phyloP scores from a whole-genome alignment of 2,113 vertebrate species.

The Stigmatopora nigra region DNA sequence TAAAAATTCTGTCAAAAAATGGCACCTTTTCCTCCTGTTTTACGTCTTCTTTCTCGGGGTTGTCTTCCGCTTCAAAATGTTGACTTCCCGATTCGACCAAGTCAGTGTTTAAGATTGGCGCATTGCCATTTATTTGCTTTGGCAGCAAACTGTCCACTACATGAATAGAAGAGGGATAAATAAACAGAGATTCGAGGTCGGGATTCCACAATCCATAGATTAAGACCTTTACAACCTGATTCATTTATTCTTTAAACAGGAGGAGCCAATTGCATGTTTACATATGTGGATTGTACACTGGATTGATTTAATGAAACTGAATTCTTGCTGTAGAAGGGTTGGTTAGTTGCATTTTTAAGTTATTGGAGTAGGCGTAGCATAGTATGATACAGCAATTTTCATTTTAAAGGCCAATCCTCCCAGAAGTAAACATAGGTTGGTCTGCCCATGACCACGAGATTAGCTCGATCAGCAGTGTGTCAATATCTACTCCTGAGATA shows the following conservation, averaged over 20 bases:
- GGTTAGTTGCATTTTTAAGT: not conserved
- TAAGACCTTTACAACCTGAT: not conserved
- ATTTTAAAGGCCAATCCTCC: not conserved
- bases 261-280: not conserved
- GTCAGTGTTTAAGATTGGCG: slow-evolving; percentile 46
- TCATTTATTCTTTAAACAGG: not conserved
- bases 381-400: not conserved
- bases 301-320: not conserved
- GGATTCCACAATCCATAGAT: not conserved
- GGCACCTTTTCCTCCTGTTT: slow-evolving; percentile 16
- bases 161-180: slow-evolving; percentile 16
- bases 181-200: not conserved
- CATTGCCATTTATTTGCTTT: slow-evolving; percentile 50
- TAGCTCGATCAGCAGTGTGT: slow-evolving; percentile 18
- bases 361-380: not conserved
- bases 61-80: not conserved
- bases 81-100: slow-evolving; percentile 5
- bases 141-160: slow-evolving; percentile 59
- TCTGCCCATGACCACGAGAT: slow-evolving; percentile 5
- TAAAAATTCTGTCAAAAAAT: slow-evolving; percentile 42
- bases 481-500: slow-evolving; percentile 36
- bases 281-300: not conserved
- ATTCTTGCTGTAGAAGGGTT: not conserved
- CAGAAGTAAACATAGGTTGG: slow-evolving; percentile 41
- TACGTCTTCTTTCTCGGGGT: slow-evolving; percentile 12